phyloP scores from a whole-genome alignment of 1,140 invertebrate genomes.

The Drosophila serrata region DNA sequence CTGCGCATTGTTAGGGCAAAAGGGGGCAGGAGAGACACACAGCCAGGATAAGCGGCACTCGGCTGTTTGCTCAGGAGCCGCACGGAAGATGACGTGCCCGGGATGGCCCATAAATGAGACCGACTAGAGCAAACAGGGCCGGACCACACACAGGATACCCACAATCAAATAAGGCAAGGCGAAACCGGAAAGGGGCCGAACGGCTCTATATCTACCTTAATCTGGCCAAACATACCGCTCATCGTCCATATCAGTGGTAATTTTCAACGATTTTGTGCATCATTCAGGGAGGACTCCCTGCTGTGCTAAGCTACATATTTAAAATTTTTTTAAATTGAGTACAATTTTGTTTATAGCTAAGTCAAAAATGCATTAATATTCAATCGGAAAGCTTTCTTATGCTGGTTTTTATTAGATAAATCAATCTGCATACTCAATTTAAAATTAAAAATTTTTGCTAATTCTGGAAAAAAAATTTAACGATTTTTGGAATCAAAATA shows the following conservation, averaged over 20 bases:
- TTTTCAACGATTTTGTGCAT: conserved; percentile 13
- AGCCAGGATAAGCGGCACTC: conserved; percentile 43
- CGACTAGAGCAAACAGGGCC: conserved; percentile 36
- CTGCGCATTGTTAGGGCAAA: conserved; percentile 27
- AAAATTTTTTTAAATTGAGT: too few species aligned
- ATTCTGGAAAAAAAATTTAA: too few species aligned
- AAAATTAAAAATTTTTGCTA: too few species aligned
- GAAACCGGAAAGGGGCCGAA: conserved; percentile 39
- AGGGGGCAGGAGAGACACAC: not conserved
- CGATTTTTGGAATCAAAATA: too few species aligned
- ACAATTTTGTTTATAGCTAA: too few species aligned
- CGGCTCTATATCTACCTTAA: conserved; percentile 31
- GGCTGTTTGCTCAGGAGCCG: conserved; percentile 48
- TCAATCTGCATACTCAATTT: too few species aligned
- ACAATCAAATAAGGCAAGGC: conserved; percentile 37
- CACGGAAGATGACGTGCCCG: conserved; percentile 59
- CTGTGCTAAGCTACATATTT: not conserved
- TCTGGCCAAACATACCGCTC: conserved; percentile 27
- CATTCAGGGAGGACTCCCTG: too few species aligned
- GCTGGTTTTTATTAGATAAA: too few species aligned
- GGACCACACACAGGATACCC: conserved; percentile 13
- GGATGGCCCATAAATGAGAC: conserved; percentile 54
- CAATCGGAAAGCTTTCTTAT: too few species aligned
- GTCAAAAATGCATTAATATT: too few species aligned
- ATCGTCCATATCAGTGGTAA: conserved; percentile 6